Evolutionary conservation across 2,888 invertebrate species (phyloP), one percentile per base, ranked within the genome.

Genomic region (Stomorhina lunata): DNA sequence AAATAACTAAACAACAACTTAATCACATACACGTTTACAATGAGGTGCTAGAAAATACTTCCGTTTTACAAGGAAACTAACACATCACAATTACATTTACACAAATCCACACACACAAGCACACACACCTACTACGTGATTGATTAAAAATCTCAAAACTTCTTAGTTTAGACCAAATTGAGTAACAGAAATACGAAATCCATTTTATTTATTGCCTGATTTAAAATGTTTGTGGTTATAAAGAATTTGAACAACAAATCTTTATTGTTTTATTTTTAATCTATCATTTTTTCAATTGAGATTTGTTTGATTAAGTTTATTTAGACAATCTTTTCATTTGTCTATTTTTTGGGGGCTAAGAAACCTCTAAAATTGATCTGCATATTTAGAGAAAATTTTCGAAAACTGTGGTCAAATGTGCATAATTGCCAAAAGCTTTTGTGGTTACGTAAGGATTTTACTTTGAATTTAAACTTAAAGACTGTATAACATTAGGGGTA

Each of bases 381-480:
- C 55, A 68, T 72, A 77, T 66, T 61, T 77, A 20, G 55, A 15
- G 66, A 65, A 66, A 68, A 66, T 78, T 75, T 72, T 27, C 75
- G 32, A 40, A 66, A 71, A 40, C n/a, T 76, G 65, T 75, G 79
- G 82, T 75, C 37, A 66, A 79, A 53, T 71, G 79, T 82, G 79
- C 79, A 82, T 82, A 82, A 82, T 79, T 82, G 75, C 22, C 75
- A 61, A 73, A 76, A 71, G 82, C 50, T 79, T n/a, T 82, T 82
- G 79, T 32, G 82, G 82, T 69, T 69, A 53, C 45, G 53, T 25
- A 45, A 57, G 71, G 75, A 78, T 82, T 82, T 75, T 55, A 59
- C 53, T 20, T 59, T 34, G 9, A 40, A 40, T 69, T 25, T 48
- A 22, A n/a, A 53, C 15, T n/a, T n/a, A n/a, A n/a, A n/a, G n/a